Percentiles rank a stretch among this genome's conserved stretches.
phyloP scores from a whole-genome alignment of 2,888 invertebrate genomes.

The Tiliacea citrago region DNA sequence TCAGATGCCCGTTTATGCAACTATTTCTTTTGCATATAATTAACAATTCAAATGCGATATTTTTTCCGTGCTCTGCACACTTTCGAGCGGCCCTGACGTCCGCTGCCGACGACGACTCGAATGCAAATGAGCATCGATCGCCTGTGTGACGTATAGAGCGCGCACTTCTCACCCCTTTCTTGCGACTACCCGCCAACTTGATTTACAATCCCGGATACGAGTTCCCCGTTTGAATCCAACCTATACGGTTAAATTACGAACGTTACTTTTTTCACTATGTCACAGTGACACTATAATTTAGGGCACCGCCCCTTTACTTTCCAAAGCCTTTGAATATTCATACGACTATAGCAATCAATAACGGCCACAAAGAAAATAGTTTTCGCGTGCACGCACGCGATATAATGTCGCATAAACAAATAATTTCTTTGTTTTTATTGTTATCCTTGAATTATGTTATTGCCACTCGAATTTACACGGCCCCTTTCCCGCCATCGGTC shows the following conservation, averaged over 20 bases:
- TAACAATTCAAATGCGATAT: slow-evolving; percentile 88
- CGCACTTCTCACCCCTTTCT: slow-evolving; percentile 89
- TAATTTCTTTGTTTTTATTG: slow-evolving; percentile 88
- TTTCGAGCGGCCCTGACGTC: slow-evolving; percentile 88
- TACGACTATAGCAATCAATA: slow-evolving; percentile 90
- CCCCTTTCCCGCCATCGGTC: slow-evolving; percentile 71
- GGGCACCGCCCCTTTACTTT: slow-evolving; percentile 88
- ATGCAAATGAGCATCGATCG: slow-evolving; percentile 90
- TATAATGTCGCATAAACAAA: slow-evolving; percentile 89
- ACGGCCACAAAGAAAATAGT: slow-evolving; percentile 88
- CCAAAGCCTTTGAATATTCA: slow-evolving; percentile 90
- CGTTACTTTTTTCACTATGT: slow-evolving; percentile 86
- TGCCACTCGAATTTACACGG: slow-evolving; percentile 80
- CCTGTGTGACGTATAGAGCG: slow-evolving; percentile 86
- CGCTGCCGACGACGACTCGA: slow-evolving; percentile 82
- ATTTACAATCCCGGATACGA: slow-evolving; percentile 88
- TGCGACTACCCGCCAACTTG: slow-evolving; percentile 88
- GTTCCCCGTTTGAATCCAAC: slow-evolving; percentile 84
- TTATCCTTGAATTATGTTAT: slow-evolving; percentile 82
- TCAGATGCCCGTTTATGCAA: slow-evolving; percentile 84
- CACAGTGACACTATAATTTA: slow-evolving; percentile 90
- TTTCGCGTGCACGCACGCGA: slow-evolving; percentile 90
- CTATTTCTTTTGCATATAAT: slow-evolving; percentile 86
- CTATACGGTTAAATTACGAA: slow-evolving; percentile 84
- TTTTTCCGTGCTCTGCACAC: slow-evolving; percentile 85